phyloP scores from a whole-genome alignment of 1,140 invertebrate species.

The Melitaea cinxia region DNA sequence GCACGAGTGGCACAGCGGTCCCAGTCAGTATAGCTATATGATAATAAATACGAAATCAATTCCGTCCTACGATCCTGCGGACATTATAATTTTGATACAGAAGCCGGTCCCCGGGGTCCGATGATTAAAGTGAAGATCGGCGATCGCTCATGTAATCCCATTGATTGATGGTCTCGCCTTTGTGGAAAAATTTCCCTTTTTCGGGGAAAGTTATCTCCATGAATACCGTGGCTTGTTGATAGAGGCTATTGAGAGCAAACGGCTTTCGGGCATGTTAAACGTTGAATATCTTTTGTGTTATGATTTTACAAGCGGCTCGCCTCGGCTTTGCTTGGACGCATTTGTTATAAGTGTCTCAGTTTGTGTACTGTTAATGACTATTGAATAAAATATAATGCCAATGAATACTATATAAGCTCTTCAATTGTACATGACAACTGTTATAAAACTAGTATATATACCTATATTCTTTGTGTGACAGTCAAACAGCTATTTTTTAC shows the following conservation, averaged over 20 bases:
- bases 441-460: too few relatives aligned
- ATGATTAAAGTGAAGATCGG: constrained; percentile 58
- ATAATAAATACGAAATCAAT: constrained; percentile 22
- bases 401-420: too few relatives aligned
- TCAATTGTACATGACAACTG: too few relatives aligned
- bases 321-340: not conserved
- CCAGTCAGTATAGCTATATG: too few relatives aligned
- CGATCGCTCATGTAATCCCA: constrained; percentile 53
- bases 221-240: constrained; percentile 35
- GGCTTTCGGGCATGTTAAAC: constrained; percentile 17
- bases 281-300: not conserved
- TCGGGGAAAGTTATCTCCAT: constrained; percentile 46
- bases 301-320: not conserved
- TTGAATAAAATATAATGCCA: too few relatives aligned
- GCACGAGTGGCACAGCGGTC: too few relatives aligned
- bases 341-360: not conserved
- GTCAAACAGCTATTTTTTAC: too few relatives aligned
- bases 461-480: too few relatives aligned
- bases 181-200: constrained; percentile 54
- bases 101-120: constrained; percentile 40
- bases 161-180: constrained; percentile 59
- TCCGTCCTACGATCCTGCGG: not conserved
- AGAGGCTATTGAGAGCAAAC: constrained; percentile 19
- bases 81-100: constrained; percentile 27
- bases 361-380: too few relatives aligned